Percentiles rank a stretch among this genome's conserved stretches.
Evolutionary conservation across 2,113 vertebrate species (phyloP).

Genomic region (Ploceus nigricollis): DNA sequence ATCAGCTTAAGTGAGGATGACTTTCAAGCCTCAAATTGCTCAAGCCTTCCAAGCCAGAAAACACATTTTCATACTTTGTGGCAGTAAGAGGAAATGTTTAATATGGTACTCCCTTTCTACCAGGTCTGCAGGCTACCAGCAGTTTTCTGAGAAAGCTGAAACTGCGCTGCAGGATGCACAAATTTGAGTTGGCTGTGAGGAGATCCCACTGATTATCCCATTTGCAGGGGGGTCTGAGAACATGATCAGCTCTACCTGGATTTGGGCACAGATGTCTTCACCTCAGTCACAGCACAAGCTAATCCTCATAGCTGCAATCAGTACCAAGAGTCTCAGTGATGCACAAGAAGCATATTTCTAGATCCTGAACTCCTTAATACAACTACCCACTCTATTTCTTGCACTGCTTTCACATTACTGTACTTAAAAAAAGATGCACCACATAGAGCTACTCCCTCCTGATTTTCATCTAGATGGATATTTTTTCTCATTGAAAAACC

Average conservation of each 20-base stretch:
- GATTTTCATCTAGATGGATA: neutral
- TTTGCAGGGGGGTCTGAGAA: neutral
- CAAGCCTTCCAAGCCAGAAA: neutral
- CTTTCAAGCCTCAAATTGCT: neutral
- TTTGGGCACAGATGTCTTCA: neutral
- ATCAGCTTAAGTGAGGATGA: neutral
- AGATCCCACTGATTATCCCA: neutral
- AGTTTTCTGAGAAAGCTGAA: neutral
- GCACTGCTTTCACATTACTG: neutral
- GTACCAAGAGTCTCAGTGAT: neutral
- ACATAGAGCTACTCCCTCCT: neutral
- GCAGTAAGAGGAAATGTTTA: neutral
- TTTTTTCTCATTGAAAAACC: neutral
- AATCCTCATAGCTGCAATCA: neutral
- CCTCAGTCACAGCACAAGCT: neutral
- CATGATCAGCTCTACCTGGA: fast-evolving
- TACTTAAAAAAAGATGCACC: neutral
- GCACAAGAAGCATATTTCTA: neutral
- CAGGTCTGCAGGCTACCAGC: neutral
- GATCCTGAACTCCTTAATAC: neutral
- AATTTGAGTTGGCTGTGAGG: neutral
- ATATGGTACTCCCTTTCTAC: neutral
- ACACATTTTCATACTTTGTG: neutral
- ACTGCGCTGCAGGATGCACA: fast-evolving
- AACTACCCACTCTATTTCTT: neutral